Percentiles rank a stretch among this genome's conserved stretches.
These are phyloP conservation scores for Eupithecia tripunctaria DNA, from an alignment of 2,888 invertebrate genomes.

Conservation along the genomic window DNA sequence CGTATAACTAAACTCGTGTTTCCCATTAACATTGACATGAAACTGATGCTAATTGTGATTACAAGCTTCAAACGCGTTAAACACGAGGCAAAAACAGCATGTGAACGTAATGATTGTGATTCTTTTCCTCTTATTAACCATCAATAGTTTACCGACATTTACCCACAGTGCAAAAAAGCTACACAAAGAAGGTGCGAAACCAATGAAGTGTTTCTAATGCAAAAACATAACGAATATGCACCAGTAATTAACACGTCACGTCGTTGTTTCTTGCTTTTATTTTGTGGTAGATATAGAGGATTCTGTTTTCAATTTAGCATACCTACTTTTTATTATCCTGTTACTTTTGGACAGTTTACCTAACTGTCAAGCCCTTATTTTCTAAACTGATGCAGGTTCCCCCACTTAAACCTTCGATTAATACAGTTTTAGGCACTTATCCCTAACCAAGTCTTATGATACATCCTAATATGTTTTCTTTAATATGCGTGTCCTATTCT, in stretches of 20 bases:
- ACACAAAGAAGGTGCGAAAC: conserved; percentile 54
- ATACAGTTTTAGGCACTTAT: background rate
- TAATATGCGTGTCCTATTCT: background rate
- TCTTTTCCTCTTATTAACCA: conserved; percentile 48
- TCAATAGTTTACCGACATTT: conserved; percentile 54
- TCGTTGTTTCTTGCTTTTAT: background rate
- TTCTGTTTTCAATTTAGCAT: background rate
- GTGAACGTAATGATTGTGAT: conserved; percentile 54
- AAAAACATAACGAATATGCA: conserved; percentile 47
- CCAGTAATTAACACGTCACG: conserved; percentile 9
- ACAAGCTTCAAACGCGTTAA: conserved; percentile 54
- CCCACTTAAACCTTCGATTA: background rate
- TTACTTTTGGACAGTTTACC: background rate
- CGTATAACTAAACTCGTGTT: conserved; percentile 50
- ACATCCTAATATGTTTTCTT: background rate
- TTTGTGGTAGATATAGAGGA: background rate
- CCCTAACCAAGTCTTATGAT: background rate
- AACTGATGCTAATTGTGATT: conserved; percentile 62
- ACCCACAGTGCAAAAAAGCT: conserved; percentile 53
- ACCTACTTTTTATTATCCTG: background rate
- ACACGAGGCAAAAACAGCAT: conserved; percentile 59
- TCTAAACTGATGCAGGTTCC: background rate
- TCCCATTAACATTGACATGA: conserved; percentile 57
- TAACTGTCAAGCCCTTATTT: background rate
- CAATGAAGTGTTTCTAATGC: conserved; percentile 60